phyloP scores from a whole-genome alignment of 2,797 vertebrate genomes.

The Danio jaintianensis region DNA sequence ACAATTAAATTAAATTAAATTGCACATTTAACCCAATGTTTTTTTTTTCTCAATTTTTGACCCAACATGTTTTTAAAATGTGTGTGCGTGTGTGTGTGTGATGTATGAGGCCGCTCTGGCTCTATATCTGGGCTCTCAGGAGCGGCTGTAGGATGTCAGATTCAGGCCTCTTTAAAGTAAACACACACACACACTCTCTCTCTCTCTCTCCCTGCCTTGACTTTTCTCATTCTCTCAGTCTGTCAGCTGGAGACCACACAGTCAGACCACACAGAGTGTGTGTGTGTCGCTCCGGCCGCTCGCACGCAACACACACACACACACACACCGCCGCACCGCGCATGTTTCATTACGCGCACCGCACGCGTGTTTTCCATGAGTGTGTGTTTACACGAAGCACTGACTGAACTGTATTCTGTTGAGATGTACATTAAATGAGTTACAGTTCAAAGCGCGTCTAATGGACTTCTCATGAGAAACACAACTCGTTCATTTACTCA shows the following conservation, averaged over 20 bases:
- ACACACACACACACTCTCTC: conserved; percentile 65
- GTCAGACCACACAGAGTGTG: conserved; percentile 87
- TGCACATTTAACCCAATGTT: too few species aligned
- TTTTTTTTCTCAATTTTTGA: too few species aligned
- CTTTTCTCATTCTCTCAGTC: conserved; percentile 61
- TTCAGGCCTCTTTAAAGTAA: conserved; percentile 76
- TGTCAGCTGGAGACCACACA: conserved; percentile 95
- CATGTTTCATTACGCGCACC: conserved; percentile 36
- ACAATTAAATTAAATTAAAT: too few species aligned
- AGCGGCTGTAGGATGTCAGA: conserved; percentile 71
- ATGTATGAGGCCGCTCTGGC: conserved; percentile 25
- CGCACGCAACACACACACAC: conserved; percentile 84
- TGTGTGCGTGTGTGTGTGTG: conserved; percentile 7
- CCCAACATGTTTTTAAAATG: conserved; percentile 19
- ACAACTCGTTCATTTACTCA: background rate
- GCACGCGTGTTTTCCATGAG: conserved; percentile 45
- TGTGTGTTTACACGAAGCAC: conserved; percentile 31
- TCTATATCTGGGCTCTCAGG: conserved; percentile 50
- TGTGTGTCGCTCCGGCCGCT: conserved; percentile 81
- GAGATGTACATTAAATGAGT: conserved; percentile 41
- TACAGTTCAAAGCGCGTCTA: conserved; percentile 23
- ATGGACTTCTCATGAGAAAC: conserved; percentile 33
- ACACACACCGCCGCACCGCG: conserved; percentile 7
- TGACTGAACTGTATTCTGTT: conserved; percentile 35
- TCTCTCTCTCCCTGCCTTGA: conserved; percentile 53